Evolutionary conservation across 2,113 vertebrate genomes (phyloP), one percentile per base, ranked within the genome.

Genomic region (Pteruthius melanotis): DNA sequence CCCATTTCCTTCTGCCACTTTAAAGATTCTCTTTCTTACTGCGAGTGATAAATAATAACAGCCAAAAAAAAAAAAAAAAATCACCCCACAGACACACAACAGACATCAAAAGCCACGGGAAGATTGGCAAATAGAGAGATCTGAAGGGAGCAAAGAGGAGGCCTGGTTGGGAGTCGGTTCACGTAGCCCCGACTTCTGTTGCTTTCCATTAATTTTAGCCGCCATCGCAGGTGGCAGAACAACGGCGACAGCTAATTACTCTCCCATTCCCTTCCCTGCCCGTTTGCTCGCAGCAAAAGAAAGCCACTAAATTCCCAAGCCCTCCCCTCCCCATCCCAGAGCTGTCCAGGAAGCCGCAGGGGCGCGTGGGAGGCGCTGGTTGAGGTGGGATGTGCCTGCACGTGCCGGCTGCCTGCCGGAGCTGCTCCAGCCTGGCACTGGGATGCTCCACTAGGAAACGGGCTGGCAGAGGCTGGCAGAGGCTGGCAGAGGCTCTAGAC

Each of bases 11-110:
- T 72, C 94, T 94, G 86, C 93, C 83, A 72, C 92, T 96, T 97
- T 97, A 94, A 97, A 97, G 92, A 95, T 93, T 97, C 96, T 89
- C 87, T 97, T 97, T 97, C 95, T 95, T 78, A 93, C 93, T 4
- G 76, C 7, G 8, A 75, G 96, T 86, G 92, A 97, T 95, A 96
- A 97, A 97, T 96, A 97, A 94, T 94, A 97, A 93, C 81, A 71
- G 87, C 74, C n/a, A 57, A 83, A 86, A 90, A 93, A 57, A n/a
- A n/a, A n/a, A n/a, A n/a, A n/a, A n/a, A n/a, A n/a, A n/a, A n/a
- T n/a, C 91, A 92, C 86, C 90, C 96, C 88, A 81, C 93, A 88
- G 94, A 96, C 93, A 96, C 91, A 94, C 78, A 84, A 80, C 95
- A 94, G 94, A 97, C 95, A 97, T 97, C 95, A 97, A 97, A 97